Evolutionary conservation across 2,797 vertebrate species (phyloP), one percentile per base, ranked within the genome.

Genomic region (Passerculus sandwichensis): DNA sequence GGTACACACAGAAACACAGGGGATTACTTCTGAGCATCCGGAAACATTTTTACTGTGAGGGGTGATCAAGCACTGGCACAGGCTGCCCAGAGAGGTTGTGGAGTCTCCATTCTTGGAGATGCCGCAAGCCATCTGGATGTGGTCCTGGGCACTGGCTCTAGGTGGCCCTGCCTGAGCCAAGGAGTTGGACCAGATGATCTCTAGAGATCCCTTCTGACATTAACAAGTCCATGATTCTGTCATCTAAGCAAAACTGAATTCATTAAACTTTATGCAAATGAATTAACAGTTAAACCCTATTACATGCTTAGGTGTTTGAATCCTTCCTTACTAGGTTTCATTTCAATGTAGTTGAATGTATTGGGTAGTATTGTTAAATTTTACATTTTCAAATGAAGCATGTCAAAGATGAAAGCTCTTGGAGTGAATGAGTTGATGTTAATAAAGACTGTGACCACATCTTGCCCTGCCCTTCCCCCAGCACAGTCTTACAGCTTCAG

Each of bases 401-500:
- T 44, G 80, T 60, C 42, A 81, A 69, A 91, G 38, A 30, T 81
- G 76, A 91, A 92, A 79, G 36, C 36, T 86, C 50, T 82, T 15
- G 60, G 60, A 89, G 69, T 75, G 64, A 77, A 65, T 40, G 54
- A 95, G 57, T 77, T 95, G 57, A 74, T 95, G n/a, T 88, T 90
- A 48, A 25, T 59, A 83, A 91, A 62, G 80, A 94, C 53, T 16
- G 6, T 7, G 30, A 93, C 84, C 57, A 81, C 26, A 7, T 79
- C 67, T 86, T 91, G 83, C 93, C 82, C 79, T 95, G 93, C 89
- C 81, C 93, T 89, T 85, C 72, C 91, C 91, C 85, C 70, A 92
- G 78, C 78, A 82, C 72, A 87, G 90, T 71, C 70, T 78, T 94
- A 80, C 1, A 17, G 69, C 87, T 96, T 95, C 95, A 91, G 96